Conservation (phyloP, 2,888 invertebrate species). For the Heteropelma amictum region DNA sequence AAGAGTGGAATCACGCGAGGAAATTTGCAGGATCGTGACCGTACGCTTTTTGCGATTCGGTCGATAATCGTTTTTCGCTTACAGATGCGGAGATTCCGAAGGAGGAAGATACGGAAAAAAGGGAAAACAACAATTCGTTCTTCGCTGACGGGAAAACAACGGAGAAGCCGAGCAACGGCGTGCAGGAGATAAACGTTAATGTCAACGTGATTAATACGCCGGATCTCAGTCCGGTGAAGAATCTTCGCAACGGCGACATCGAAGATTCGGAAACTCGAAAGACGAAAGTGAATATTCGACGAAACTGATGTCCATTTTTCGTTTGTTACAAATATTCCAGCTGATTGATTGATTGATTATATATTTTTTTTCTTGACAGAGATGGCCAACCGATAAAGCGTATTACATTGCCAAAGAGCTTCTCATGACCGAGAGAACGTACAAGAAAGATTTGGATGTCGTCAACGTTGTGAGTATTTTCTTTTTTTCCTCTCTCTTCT, state of each 20-base stretch:
- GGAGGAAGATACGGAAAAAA: conserved; percentile 57
- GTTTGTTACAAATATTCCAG: too few relatives aligned
- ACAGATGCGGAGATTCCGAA: conserved; percentile 63
- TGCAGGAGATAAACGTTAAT: conserved; percentile 62
- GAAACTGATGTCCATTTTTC: too few relatives aligned
- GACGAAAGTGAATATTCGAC: conserved; percentile 60
- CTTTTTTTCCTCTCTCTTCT: neutral
- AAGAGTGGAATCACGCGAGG: conserved; percentile 33
- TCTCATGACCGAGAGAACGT: conserved; percentile 96
- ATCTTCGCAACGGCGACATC: conserved; percentile 69
- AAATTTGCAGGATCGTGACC: conserved; percentile 19
- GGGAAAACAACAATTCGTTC: conserved; percentile 74
- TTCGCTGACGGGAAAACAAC: conserved; percentile 61
- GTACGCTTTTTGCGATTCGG: neutral
- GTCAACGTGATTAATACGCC: conserved; percentile 67
- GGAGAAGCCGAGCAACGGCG: conserved; percentile 66
- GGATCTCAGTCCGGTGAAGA: conserved; percentile 74
- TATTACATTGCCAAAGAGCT: conserved; percentile 95
- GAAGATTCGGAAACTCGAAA: conserved; percentile 66
- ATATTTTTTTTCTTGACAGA: conserved; percentile 76
- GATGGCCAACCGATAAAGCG: conserved; percentile 84
- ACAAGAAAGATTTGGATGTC: conserved; percentile 95
- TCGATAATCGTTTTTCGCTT: conserved; percentile 53
- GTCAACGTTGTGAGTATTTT: conserved; percentile 87
- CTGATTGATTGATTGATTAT: conserved; percentile 26